phyloP scores from a whole-genome alignment of 2,113 vertebrate genomes.

The Oreochromis niloticus region DNA sequence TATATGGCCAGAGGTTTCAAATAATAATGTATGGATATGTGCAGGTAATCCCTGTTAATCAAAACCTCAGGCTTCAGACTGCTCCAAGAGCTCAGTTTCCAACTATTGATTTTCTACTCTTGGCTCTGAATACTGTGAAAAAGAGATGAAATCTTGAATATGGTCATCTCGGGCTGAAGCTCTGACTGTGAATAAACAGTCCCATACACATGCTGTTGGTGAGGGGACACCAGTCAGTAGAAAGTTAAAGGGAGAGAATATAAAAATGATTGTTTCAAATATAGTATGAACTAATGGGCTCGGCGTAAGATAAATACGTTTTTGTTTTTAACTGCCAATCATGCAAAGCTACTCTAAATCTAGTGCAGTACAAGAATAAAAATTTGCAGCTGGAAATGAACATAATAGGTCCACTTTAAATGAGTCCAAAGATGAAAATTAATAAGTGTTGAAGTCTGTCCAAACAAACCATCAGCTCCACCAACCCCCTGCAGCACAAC shows the following conservation, averaged over 20 bases:
- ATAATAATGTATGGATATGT: background rate
- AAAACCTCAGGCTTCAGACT: background rate
- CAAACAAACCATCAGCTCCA: conserved; percentile 22
- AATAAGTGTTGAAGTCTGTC: conserved; percentile 6
- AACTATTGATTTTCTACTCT: background rate
- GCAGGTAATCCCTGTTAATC: background rate
- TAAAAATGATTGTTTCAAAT: background rate
- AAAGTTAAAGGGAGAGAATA: background rate
- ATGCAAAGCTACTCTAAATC: background rate
- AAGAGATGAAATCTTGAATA: background rate
- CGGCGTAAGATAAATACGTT: background rate
- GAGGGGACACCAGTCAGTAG: background rate
- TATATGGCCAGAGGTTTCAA: background rate
- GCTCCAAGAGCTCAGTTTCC: background rate
- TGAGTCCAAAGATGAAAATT: background rate
- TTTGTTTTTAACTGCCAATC: background rate
- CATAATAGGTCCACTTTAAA: background rate
- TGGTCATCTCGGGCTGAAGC: background rate
- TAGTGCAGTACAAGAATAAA: background rate
- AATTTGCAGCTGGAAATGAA: background rate
- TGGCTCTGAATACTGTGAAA: background rate
- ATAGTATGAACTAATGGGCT: background rate
- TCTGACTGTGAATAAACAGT: background rate
- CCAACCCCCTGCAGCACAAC: background rate
- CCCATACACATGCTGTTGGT: background rate